Evolutionary conservation across 2,888 invertebrate genomes (phyloP).

Genomic region (Metalampra italica): DNA sequence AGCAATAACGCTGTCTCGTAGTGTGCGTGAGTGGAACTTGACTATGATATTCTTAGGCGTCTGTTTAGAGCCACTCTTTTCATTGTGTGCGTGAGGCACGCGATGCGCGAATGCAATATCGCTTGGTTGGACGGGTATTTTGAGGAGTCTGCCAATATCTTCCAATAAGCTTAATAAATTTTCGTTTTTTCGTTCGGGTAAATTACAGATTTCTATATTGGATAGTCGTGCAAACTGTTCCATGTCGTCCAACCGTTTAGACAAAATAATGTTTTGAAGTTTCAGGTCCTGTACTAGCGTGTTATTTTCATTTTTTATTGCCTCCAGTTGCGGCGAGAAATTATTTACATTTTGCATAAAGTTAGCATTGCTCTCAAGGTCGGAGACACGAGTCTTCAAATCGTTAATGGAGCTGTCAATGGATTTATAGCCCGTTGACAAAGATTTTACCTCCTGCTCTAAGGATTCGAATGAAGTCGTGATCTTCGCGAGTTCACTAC

Average conservation of each 20-base stretch:
- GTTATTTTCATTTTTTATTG: too few species aligned
- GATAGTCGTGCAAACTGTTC: not conserved
- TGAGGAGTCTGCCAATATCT: not conserved
- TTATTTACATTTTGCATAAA: too few species aligned
- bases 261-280: too few species aligned
- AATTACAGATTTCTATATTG: not conserved
- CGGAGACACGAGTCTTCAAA: too few species aligned
- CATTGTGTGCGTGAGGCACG: not conserved
- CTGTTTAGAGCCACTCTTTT: not conserved
- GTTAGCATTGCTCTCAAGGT: too few species aligned
- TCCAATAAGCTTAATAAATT: not conserved
- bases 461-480: too few species aligned
- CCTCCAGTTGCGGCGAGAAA: too few species aligned
- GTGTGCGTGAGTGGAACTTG: not conserved
- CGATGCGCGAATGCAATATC: not conserved
- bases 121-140: not conserved
- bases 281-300: too few species aligned
- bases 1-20: not conserved
- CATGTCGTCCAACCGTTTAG: not conserved
- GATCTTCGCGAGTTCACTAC: not conserved
- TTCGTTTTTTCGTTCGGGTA: not conserved
- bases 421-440: too few species aligned
- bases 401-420: too few species aligned
- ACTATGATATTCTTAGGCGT: not conserved
- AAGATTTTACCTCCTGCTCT: too few species aligned